Evolutionary conservation across 2,888 invertebrate genomes (phyloP).

Genomic region (Ferrisia virgata): DNA sequence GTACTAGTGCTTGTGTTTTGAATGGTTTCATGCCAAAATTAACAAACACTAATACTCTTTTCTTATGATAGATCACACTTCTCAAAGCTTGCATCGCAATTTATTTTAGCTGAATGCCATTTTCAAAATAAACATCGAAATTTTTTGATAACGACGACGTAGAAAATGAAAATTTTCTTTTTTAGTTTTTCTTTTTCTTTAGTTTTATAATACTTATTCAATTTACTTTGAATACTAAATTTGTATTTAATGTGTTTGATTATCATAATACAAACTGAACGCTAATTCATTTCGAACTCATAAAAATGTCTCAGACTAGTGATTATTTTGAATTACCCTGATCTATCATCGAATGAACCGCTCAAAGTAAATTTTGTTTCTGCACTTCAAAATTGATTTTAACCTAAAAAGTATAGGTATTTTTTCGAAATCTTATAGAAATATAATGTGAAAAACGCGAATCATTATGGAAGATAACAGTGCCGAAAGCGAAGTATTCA

Average conservation of each 20-base stretch:
- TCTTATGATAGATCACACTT: no score
- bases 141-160: not conserved
- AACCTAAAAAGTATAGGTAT: not conserved
- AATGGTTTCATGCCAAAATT: no score
- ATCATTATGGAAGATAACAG: not conserved
- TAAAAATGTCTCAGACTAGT: no score
- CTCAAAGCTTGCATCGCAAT: not conserved
- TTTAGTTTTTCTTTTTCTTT: not conserved
- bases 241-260: no score
- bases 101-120: not conserved
- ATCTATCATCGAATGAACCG: no score
- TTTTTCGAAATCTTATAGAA: not conserved
- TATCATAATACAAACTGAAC: no score
- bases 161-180: not conserved
- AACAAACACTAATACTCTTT: no score
- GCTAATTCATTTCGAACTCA: no score
- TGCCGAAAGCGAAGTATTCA: not conserved
- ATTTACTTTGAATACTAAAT: no score
- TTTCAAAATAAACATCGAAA: not conserved
- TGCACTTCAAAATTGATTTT: not conserved
- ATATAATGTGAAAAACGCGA: not conserved
- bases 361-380: not conserved
- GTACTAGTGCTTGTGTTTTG: no score
- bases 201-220: not conserved
- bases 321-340: no score